phyloP scores from a whole-genome alignment of 2,113 vertebrate species.

The Alexandromys fortis region DNA sequence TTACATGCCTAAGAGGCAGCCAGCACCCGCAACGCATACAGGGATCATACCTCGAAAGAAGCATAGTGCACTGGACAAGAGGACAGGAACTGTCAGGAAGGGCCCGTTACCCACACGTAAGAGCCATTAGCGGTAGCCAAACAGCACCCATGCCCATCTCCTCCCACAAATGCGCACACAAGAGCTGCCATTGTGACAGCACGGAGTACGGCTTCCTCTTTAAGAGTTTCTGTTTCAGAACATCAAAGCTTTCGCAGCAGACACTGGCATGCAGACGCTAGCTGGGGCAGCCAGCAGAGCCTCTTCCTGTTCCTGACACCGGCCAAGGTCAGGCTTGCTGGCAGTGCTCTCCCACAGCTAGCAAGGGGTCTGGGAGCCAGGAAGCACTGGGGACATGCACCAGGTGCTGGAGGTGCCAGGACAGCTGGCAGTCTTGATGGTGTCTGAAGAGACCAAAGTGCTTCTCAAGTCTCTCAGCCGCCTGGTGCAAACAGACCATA shows the following conservation, averaged over 20 bases:
- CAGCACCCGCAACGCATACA: rapidly evolving
- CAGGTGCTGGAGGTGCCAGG: not conserved
- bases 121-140: not conserved
- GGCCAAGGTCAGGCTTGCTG: not conserved
- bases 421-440: not conserved
- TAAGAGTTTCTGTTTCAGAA: not conserved
- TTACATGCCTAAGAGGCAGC: not conserved
- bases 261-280: not conserved
- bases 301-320: constrained; percentile 30
- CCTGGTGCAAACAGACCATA: not conserved
- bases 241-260: constrained; percentile 49
- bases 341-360: not conserved
- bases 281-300: not conserved
- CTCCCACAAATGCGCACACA: not conserved
- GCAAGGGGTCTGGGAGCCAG: constrained; percentile 4
- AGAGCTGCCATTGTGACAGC: not conserved
- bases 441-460: not conserved
- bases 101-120: rapidly evolving
- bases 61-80: not conserved
- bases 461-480: not conserved
- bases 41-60: not conserved
- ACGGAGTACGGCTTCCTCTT: not conserved
- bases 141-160: not conserved
- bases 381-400: not conserved
- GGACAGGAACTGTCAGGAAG: not conserved